These are phyloP conservation scores for Pseudopodoces humilis DNA, from an alignment of 2,113 vertebrate species.

Conservation along the genomic window DNA sequence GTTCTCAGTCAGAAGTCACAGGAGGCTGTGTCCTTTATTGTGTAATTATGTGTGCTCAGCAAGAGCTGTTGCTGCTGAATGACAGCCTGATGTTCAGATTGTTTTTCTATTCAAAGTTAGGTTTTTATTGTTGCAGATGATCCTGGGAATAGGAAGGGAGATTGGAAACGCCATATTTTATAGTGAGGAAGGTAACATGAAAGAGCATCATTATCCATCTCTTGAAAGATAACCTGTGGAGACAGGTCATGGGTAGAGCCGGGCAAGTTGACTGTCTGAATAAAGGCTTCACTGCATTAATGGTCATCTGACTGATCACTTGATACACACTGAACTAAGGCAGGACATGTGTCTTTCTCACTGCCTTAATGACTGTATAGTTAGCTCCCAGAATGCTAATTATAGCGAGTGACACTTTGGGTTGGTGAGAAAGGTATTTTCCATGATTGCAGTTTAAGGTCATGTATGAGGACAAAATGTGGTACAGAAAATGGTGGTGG, in stretches of 20 bases:
- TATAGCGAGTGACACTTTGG: constrained; percentile 30
- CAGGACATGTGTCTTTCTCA: not conserved
- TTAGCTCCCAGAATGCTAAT: constrained; percentile 33
- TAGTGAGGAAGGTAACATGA: not conserved
- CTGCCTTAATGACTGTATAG: not conserved
- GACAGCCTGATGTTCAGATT: not conserved
- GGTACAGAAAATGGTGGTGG: not conserved
- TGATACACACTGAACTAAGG: not conserved
- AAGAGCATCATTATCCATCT: not conserved
- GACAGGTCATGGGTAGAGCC: not conserved
- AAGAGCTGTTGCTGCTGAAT: not conserved
- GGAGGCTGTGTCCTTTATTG: not conserved
- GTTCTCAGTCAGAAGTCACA: fast-evolving
- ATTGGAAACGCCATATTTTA: not conserved
- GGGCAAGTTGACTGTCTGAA: not conserved
- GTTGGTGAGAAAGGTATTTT: constrained; percentile 40
- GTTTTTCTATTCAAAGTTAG: not conserved
- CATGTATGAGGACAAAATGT: not conserved
- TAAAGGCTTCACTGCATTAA: not conserved
- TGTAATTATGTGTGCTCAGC: not conserved
- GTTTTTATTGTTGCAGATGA: not conserved
- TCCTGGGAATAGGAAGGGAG: not conserved
- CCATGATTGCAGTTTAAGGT: constrained; percentile 17
- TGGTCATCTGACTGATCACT: not conserved
- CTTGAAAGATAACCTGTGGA: not conserved